Conservation (phyloP, 2,113 vertebrate species). For the Herpetotheres cachinnans region DNA sequence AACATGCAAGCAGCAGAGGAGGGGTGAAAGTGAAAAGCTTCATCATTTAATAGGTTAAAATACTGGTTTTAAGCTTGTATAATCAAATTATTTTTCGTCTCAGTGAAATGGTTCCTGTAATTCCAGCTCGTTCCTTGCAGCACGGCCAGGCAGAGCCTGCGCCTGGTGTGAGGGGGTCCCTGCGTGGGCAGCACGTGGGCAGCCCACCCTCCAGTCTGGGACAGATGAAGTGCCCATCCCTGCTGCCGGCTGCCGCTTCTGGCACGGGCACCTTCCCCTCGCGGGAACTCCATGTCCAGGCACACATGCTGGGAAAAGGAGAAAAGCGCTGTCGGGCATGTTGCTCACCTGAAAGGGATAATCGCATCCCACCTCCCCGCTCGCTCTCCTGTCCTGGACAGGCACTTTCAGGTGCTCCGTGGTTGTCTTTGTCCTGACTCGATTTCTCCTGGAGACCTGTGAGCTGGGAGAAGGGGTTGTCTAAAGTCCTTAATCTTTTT, state of each 20-base stretch:
- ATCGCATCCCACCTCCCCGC: neutral
- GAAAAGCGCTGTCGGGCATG: accelerated
- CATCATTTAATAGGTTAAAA: neutral
- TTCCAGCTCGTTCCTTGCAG: neutral
- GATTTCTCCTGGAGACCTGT: neutral
- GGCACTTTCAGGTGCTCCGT: neutral
- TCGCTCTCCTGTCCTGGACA: neutral
- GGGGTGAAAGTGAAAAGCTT: neutral
- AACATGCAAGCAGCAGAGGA: neutral
- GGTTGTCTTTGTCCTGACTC: neutral
- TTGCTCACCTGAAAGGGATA: too few species aligned
- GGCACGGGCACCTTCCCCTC: neutral
- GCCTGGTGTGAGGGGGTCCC: neutral
- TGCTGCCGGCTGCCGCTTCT: neutral
- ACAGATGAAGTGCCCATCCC: too few species aligned
- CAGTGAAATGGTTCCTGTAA: too few species aligned
- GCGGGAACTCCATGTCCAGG: neutral
- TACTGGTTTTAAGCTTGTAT: neutral
- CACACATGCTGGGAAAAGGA: neutral
- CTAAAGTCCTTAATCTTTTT: neutral
- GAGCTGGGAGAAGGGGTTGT: neutral
- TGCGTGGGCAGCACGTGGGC: neutral
- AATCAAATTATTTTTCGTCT: neutral
- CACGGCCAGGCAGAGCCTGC: neutral
- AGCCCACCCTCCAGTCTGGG: neutral